Conservation (phyloP, 2,797 vertebrate species). For the Chloroceryle inda region DNA sequence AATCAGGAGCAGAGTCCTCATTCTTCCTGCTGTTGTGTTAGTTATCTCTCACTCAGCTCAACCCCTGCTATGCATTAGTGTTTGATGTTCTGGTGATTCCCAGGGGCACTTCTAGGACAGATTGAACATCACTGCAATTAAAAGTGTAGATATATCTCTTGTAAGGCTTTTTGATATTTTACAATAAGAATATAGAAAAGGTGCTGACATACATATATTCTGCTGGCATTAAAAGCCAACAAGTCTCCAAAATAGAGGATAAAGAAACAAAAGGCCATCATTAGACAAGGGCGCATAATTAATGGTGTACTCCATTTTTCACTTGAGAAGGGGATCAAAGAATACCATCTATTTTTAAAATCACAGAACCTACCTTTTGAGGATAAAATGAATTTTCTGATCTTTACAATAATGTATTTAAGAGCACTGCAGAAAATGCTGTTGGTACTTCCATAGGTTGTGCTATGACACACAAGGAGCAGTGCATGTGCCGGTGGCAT, state of each 20-base stretch:
- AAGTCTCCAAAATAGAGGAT: background rate
- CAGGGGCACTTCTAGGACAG: background rate
- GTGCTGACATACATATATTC: background rate
- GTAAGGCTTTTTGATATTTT: background rate
- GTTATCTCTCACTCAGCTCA: background rate
- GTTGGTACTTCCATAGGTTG: background rate
- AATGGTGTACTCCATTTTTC: background rate
- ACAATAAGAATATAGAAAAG: background rate
- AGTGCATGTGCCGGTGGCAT: background rate
- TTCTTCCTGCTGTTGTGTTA: background rate
- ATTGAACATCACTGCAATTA: background rate
- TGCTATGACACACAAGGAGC: background rate
- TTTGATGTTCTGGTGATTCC: slow-evolving; percentile 20
- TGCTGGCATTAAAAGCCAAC: background rate
- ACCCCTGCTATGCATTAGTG: background rate
- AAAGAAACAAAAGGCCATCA: background rate
- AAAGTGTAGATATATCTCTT: background rate
- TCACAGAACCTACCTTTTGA: background rate
- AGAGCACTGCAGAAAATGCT: background rate
- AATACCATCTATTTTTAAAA: background rate
- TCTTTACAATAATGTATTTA: background rate
- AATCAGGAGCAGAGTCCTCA: background rate
- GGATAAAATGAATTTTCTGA: background rate
- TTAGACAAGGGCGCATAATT: fast-evolving
- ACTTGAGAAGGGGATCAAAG: background rate